phyloP scores from a whole-genome alignment of 2,113 vertebrate genomes.

The Diadophis punctatus region DNA sequence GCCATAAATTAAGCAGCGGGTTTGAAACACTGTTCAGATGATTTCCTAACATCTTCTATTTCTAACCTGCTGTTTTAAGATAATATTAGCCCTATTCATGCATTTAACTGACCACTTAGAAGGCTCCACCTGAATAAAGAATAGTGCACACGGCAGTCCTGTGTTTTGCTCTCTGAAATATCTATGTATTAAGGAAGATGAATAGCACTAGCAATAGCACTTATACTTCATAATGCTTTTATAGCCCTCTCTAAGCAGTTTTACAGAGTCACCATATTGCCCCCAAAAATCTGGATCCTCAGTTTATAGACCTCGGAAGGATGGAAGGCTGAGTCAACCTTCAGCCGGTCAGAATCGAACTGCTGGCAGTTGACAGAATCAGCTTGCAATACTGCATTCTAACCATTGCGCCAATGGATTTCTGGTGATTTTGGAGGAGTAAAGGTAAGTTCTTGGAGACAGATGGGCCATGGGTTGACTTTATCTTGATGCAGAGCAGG shows the following conservation, averaged over 20 bases:
- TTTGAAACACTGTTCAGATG: background rate
- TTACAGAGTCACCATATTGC: background rate
- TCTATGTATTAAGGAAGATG: background rate
- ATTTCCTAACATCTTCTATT: background rate
- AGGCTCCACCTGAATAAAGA: background rate
- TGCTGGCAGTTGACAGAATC: background rate
- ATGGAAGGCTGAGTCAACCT: background rate
- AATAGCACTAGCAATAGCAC: background rate
- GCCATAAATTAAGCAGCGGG: background rate
- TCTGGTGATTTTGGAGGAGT: background rate
- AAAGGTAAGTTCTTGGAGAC: background rate
- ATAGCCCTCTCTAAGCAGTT: background rate
- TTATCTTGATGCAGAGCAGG: too few relatives aligned
- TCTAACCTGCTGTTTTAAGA: background rate
- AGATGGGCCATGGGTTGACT: background rate
- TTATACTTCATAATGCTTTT: background rate
- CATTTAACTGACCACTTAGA: background rate
- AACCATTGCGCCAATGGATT: background rate
- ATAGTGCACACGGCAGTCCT: background rate
- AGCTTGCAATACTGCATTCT: background rate
- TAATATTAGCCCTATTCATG: background rate
- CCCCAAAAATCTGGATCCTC: background rate
- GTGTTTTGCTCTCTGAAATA: background rate
- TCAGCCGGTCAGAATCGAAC: background rate
- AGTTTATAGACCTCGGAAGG: background rate